Evolutionary conservation across 2,113 vertebrate genomes (phyloP), one percentile per base, ranked within the genome.

Genomic region (Zosterops japonicus): DNA sequence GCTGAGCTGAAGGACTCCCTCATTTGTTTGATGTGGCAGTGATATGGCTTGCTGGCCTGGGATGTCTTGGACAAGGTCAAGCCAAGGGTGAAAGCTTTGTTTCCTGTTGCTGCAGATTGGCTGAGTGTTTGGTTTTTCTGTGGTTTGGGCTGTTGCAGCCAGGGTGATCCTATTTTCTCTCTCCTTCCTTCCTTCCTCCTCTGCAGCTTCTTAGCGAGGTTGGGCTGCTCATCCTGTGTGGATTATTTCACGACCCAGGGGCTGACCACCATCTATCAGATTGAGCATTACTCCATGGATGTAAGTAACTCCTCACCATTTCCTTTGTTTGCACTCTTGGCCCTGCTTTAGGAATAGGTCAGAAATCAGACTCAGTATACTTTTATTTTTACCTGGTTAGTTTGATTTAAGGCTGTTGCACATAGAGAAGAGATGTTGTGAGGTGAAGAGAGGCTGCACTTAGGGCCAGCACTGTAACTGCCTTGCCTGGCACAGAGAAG

Each of bases 171-270:
- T 95, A 98, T 97, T 98, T 96, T 98, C 97, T 98, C 95, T 98
- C 95, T 97, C 98, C 96, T 96, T 97, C 96, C 93, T 95, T 95
- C 94, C 97, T 96, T 97, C 94, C 95, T 96, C 97, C 90, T 96
- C 97, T 98, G 90, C 98, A 99, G 99, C 98, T 99, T 99, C 98
- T 99, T 99, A 97, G 98, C 99, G 92, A 99, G 99, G 98, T 98
- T 99, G 98, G 99, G 99, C 98, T 99, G 99, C 97, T 98, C 99
- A 97, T 99, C 99, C 98, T 99, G 99, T 98, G 96, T 99, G 98
- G 99, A 99, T 98, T 99, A 99, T 99, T 99, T 99, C 99, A 99
- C 99, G 98, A 99, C 99, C 98, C 99, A 99, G 96, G 99, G 99
- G 96, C 98, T 99, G 98, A 99, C 98, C 98, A 99, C 98, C 98